Evolutionary conservation across 2,797 vertebrate genomes (phyloP).

Genomic region (Esox masquinongy): DNA sequence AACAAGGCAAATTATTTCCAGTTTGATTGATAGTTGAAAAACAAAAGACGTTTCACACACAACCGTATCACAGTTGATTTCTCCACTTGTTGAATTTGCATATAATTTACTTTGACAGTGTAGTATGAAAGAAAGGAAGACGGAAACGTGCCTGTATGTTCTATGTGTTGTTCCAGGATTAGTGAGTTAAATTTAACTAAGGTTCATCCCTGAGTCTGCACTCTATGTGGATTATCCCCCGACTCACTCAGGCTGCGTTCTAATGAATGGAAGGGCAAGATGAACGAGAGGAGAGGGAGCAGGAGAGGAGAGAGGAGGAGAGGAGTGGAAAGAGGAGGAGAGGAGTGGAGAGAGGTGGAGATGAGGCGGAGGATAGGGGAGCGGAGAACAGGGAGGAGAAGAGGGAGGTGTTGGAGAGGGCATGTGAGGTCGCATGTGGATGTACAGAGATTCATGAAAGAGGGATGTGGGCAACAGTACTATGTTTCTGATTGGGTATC

Average conservation of each 20-base stretch:
- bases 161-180: constrained; percentile 65
- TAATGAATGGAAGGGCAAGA: constrained; percentile 47
- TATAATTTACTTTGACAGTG: no score
- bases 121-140: neutral
- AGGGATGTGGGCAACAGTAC: no score
- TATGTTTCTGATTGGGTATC: neutral
- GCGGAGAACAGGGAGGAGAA: neutral
- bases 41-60: no score
- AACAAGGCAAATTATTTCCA: no score
- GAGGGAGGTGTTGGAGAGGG: neutral
- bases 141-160: neutral
- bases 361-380: no score
- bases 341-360: neutral
- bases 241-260: constrained; percentile 61
- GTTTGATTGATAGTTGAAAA: no score
- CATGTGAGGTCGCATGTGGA: no score
- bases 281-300: constrained; percentile 33
- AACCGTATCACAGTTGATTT: no score
- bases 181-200: constrained; percentile 79
- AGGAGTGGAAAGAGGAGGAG: neutral
- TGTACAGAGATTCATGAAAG: no score
- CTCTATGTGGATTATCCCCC: constrained; percentile 73
- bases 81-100: no score
- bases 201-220: constrained; percentile 78
- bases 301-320: neutral